Conservation (phyloP, 92 coral and sea anemone species). For the Hydrozoanthus gracilis region DNA sequence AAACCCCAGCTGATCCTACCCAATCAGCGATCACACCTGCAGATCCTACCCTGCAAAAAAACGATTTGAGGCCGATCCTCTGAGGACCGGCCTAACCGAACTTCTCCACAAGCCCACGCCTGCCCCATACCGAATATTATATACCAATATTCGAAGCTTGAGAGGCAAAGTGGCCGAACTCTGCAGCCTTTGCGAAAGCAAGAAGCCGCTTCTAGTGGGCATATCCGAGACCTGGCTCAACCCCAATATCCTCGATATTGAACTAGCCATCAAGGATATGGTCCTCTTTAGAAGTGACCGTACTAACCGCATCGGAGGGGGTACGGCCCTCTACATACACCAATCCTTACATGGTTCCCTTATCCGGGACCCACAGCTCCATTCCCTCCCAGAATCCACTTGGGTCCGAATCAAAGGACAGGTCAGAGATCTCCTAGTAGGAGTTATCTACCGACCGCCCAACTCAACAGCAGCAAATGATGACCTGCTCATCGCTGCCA, state of each 20-base stretch:
- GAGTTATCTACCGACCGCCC: not conserved
- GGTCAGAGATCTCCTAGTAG: not conserved
- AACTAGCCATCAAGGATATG: not conserved
- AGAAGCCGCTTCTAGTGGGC: no score
- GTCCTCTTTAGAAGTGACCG: not conserved
- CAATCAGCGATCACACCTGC: no score
- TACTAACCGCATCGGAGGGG: not conserved
- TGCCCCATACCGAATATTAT: no score
- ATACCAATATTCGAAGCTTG: not conserved
- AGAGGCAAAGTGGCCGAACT: not conserved
- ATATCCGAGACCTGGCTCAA: not conserved
- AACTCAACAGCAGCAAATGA: not conserved
- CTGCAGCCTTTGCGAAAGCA: no score
- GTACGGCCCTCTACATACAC: not conserved
- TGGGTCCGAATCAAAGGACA: not conserved
- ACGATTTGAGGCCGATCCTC: not conserved
- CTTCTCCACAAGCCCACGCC: no score
- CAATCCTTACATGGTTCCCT: not conserved
- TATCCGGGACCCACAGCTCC: not conserved
- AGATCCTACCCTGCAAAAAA: no score
- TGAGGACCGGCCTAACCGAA: not conserved
- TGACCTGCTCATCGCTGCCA: not conserved
- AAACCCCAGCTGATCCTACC: no score
- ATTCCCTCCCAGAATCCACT: no score
- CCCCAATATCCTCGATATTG: not conserved